Conservation (phyloP, 2,888 invertebrate genomes). For the Galeruca laticollis region DNA sequence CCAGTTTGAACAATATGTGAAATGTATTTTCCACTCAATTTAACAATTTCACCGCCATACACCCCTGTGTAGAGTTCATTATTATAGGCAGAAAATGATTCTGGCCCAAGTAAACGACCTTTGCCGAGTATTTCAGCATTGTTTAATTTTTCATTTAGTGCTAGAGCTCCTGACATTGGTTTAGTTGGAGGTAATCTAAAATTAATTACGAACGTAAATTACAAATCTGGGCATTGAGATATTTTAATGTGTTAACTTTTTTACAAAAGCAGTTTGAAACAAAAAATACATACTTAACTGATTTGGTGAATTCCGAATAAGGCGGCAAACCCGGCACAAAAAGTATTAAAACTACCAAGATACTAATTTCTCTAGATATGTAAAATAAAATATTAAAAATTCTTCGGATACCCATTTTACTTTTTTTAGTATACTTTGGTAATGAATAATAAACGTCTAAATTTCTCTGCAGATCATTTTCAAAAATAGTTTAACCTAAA, state of each 20-base stretch:
- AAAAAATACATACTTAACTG: conserved; percentile 69
- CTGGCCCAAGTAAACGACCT: conserved; percentile 82
- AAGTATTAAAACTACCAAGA: conserved; percentile 9
- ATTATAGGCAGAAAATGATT: conserved; percentile 80
- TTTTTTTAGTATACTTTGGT: background rate
- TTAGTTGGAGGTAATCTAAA: conserved; percentile 59
- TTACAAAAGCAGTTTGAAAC: background rate
- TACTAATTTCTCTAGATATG: conserved; percentile 10
- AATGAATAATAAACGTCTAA: too few relatives aligned
- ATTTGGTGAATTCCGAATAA: conserved; percentile 74
- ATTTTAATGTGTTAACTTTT: too few relatives aligned
- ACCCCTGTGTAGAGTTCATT: conserved; percentile 85
- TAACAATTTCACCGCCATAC: conserved; percentile 83
- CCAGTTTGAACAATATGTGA: conserved; percentile 83
- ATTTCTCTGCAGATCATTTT: too few relatives aligned
- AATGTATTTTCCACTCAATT: conserved; percentile 77
- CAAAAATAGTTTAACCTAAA: too few relatives aligned
- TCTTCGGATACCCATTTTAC: conserved; percentile 7
- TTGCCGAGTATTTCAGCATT: conserved; percentile 78
- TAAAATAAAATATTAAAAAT: conserved; percentile 6
- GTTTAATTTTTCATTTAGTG: conserved; percentile 75
- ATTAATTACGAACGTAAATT: too few relatives aligned
- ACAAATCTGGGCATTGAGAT: too few relatives aligned
- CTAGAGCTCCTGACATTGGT: conserved; percentile 72
- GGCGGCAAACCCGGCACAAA: conserved; percentile 69